Conservation (phyloP, 2,797 vertebrate species). For the Linurgus olivaceus region DNA sequence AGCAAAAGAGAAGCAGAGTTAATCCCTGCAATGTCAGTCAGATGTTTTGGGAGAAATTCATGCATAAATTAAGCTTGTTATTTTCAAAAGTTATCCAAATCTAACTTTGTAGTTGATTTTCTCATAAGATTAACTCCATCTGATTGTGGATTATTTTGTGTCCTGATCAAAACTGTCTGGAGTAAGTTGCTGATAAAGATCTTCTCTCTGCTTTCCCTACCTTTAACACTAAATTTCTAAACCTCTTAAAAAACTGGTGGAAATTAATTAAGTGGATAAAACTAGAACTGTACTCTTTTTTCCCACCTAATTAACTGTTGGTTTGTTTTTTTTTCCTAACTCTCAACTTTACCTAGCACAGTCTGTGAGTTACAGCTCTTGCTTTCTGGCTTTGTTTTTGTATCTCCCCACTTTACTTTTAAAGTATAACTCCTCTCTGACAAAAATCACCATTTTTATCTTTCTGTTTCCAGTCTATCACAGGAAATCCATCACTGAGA, state of each 20-base stretch:
- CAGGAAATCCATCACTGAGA: neutral
- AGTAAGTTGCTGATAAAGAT: neutral
- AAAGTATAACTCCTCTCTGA: neutral
- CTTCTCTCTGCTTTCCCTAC: neutral
- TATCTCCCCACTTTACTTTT: neutral
- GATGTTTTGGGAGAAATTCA: neutral
- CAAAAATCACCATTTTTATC: neutral
- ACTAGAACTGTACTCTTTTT: neutral
- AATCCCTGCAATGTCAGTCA: neutral
- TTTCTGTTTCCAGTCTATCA: neutral
- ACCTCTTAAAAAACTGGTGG: neutral
- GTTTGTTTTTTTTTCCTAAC: neutral
- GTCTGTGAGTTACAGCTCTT: neutral
- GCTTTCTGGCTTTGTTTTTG: neutral
- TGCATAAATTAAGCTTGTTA: neutral
- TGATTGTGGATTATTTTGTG: neutral
- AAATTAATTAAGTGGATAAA: slow-evolving; percentile 9
- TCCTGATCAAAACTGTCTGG: neutral
- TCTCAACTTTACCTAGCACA: neutral
- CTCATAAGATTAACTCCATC: neutral
- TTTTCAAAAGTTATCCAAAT: neutral
- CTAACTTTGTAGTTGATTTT: neutral
- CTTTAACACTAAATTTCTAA: neutral
- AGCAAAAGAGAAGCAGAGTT: neutral
- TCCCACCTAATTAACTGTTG: neutral